Conservation (phyloP, 2,888 invertebrate species). For the Fabriciana adippe region DNA sequence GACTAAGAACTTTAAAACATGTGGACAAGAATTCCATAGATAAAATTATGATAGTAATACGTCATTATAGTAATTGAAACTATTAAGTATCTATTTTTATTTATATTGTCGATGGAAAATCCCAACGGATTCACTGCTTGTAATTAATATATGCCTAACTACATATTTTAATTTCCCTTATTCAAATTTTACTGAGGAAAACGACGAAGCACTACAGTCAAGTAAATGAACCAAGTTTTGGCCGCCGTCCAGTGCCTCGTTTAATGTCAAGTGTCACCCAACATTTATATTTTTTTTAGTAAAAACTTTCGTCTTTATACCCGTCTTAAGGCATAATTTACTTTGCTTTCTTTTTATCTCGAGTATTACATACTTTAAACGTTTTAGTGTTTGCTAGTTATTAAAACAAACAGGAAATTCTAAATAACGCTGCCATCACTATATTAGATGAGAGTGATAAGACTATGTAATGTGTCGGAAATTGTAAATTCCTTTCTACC, state of each 20-base stretch:
- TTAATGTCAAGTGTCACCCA: conserved; percentile 36
- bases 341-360: not conserved
- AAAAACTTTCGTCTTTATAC: conserved; percentile 5
- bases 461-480: no score
- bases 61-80: no score
- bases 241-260: conserved; percentile 33
- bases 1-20: no score
- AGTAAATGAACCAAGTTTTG: conserved; percentile 32
- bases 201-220: conserved; percentile 13
- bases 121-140: not conserved
- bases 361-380: not conserved
- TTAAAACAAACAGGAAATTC: not conserved
- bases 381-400: not conserved
- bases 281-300: conserved; percentile 5
- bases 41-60: no score
- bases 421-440: no score
- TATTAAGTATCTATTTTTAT: no score
- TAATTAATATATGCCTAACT: not conserved
- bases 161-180: conserved; percentile 6
- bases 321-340: not conserved
- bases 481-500: no score
- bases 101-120: no score
- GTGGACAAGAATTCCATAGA: no score
- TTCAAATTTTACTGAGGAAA: conserved; percentile 15
- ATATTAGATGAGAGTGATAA: no score